These are phyloP conservation scores for Agrilus cyanescens DNA, from an alignment of 2,888 invertebrate genomes.

Conservation along the genomic window DNA sequence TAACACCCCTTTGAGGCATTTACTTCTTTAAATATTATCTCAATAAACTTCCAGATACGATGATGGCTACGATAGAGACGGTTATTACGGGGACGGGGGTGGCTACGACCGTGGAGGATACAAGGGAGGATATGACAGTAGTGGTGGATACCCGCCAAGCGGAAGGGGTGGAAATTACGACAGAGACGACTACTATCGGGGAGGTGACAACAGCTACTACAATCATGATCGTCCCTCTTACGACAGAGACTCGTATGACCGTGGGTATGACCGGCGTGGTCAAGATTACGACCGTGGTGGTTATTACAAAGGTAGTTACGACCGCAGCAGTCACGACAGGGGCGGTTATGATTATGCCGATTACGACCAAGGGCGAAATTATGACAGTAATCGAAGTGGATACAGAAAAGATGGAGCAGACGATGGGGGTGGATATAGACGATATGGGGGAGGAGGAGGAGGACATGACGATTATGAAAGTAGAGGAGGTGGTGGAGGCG, in stretches of 20 bases:
- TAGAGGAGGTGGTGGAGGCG: conserved; percentile 12
- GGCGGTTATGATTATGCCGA: conserved; percentile 11
- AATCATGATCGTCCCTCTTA: conserved; percentile 28
- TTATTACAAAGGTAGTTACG: conserved; percentile 36
- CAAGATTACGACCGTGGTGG: conserved; percentile 34
- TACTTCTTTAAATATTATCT: too few species aligned
- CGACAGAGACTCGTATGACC: conserved; percentile 10
- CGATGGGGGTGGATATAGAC: conserved; percentile 31
- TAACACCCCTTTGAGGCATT: neutral
- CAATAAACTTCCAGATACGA: too few species aligned
- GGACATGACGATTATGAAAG: conserved; percentile 2
- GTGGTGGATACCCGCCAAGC: conserved; percentile 17
- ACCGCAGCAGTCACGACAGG: conserved; percentile 27
- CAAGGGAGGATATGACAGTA: conserved; percentile 22
- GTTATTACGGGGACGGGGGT: conserved; percentile 10
- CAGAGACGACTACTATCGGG: conserved; percentile 38
- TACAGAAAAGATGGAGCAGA: conserved; percentile 25
- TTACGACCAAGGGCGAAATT: conserved; percentile 8
- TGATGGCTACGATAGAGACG: conserved; percentile 7
- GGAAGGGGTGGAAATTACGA: conserved; percentile 33
- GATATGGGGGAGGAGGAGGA: conserved; percentile 5
- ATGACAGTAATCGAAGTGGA: conserved; percentile 19
- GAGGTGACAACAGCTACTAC: conserved; percentile 32
- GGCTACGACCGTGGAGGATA: conserved; percentile 28
- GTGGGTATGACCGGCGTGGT: conserved; percentile 8